Evolutionary conservation across 2,888 invertebrate species (phyloP).

Genomic region (Chloroclysta siterata): DNA sequence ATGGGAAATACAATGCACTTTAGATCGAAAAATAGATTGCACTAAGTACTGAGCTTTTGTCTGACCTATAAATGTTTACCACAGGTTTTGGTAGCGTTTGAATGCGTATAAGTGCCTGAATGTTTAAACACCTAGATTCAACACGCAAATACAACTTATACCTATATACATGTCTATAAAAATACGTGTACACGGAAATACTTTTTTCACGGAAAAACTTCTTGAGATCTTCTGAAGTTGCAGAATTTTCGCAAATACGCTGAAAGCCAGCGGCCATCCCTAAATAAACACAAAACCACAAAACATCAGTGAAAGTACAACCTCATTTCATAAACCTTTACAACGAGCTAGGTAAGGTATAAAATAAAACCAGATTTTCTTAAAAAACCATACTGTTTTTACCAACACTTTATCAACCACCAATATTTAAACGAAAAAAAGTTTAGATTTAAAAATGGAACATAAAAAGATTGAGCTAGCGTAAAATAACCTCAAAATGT

Average conservation of each 20-base stretch:
- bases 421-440: not conserved
- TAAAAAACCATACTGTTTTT: not conserved
- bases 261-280: not conserved
- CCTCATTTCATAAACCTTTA: not conserved
- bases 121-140: not conserved
- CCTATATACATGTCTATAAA: not conserved
- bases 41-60: constrained; percentile 48
- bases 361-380: too few species aligned
- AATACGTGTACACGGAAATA: constrained; percentile 21
- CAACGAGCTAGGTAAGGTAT: too few species aligned
- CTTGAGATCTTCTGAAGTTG: constrained; percentile 39
- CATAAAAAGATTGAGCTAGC: not conserved
- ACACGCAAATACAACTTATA: constrained; percentile 1
- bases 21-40: constrained; percentile 70
- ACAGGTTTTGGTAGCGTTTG: constrained; percentile 5
- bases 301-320: not conserved
- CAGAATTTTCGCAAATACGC: constrained; percentile 42
- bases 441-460: not conserved
- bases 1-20: constrained; percentile 68
- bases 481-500: not conserved
- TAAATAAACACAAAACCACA: not conserved
- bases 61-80: constrained; percentile 34
- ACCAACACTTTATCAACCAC: not conserved
- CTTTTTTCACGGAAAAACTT: constrained; percentile 31
- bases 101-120: constrained; percentile 4